These are phyloP conservation scores for Rattus rattus DNA, from an alignment of 2,113 vertebrate species.

Conservation along the genomic window DNA sequence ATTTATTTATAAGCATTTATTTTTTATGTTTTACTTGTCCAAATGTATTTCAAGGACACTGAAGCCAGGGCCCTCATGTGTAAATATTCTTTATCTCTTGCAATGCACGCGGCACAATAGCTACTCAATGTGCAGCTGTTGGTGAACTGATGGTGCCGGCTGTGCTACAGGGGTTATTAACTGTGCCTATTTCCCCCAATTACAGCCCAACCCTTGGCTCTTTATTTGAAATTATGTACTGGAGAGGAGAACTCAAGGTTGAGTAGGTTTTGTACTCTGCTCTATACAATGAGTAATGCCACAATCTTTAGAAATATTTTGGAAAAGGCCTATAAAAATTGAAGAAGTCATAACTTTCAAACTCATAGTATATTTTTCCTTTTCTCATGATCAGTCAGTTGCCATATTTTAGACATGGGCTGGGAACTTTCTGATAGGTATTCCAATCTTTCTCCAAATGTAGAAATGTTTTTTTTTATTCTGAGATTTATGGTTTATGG, in stretches of 20 bases:
- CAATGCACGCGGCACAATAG: constrained; percentile 1
- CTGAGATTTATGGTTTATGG: neutral
- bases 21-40: constrained; percentile 69
- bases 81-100: constrained; percentile 57
- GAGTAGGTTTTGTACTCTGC: constrained; percentile 1
- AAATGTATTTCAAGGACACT: constrained; percentile 59
- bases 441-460: neutral
- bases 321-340: constrained; percentile 18
- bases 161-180: constrained; percentile 51
- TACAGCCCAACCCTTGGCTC: neutral
- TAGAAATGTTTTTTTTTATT: neutral
- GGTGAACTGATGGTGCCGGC: constrained; percentile 38
- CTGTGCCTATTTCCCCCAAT: neutral
- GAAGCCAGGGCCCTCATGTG: constrained; percentile 12
- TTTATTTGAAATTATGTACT: constrained; percentile 62
- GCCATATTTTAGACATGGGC: neutral
- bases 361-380: neutral
- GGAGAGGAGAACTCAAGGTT: constrained; percentile 64
- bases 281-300: constrained; percentile 15
- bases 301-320: constrained; percentile 40
- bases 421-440: neutral
- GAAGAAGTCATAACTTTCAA: constrained; percentile 10
- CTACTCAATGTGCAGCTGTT: constrained; percentile 41
- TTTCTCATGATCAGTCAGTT: neutral
- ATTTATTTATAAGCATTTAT: constrained; percentile 63